Percentiles rank a stretch among this genome's conserved stretches.
Conservation (phyloP, 2,797 vertebrate genomes). For the Pipistrellus nathusii region DNA sequence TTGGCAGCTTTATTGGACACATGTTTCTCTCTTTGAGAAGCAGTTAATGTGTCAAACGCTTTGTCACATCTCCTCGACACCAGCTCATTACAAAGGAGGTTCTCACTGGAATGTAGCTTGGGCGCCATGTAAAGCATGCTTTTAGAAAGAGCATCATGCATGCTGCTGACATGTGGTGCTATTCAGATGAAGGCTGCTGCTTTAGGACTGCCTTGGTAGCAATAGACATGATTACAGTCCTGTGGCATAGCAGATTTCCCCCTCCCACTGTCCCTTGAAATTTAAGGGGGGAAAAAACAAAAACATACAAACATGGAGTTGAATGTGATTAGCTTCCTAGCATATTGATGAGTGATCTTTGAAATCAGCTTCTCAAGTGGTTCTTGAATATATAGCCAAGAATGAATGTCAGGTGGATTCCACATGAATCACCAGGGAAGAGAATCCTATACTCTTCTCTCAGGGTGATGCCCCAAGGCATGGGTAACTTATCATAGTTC, state of each 20-base stretch:
- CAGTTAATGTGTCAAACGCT: conserved; percentile 61
- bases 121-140: background rate
- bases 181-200: background rate
- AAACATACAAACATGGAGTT: background rate
- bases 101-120: background rate
- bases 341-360: background rate
- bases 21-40: conserved; percentile 68
- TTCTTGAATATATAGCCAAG: background rate
- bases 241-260: background rate
- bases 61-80: conserved; percentile 40
- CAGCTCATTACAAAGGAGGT: background rate
- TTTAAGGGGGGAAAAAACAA: background rate
- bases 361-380: background rate
- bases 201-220: background rate
- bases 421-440: background rate
- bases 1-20: conserved; percentile 66
- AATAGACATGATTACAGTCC: background rate
- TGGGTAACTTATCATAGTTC: background rate
- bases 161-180: background rate
- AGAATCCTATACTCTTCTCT: background rate
- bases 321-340: background rate
- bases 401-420: background rate
- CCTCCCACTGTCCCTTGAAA: background rate
- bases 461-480: background rate
- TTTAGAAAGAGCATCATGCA: background rate